Conservation (phyloP, 1,140 invertebrate genomes). For the Drosophila ironensis region DNA sequence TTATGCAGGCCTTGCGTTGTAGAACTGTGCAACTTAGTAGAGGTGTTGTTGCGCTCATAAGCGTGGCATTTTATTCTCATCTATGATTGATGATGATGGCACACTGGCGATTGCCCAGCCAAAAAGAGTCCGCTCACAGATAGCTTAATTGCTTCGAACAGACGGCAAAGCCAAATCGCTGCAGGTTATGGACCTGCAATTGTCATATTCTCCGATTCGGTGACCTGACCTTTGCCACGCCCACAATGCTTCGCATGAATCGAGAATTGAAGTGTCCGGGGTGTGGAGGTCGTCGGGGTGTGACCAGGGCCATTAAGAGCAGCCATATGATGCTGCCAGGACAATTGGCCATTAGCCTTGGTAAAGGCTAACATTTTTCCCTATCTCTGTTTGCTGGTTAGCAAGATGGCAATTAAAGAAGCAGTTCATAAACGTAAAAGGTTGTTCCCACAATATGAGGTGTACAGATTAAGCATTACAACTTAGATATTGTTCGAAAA, state of each 20-base stretch:
- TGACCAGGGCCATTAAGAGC: conserved; percentile 28
- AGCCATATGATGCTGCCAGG: conserved; percentile 37
- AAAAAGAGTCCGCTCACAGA: conserved; percentile 24
- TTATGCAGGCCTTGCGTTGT: conserved; percentile 43
- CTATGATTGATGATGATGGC: conserved; percentile 67
- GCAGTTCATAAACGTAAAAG: background rate
- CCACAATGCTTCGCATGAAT: background rate
- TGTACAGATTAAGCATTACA: conserved; percentile 6
- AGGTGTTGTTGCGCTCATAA: conserved; percentile 55
- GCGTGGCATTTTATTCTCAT: conserved; percentile 46
- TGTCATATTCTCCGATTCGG: conserved; percentile 31
- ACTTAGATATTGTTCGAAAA: background rate
- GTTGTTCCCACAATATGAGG: conserved; percentile 2
- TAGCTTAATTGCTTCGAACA: conserved; percentile 41
- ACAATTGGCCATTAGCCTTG: conserved; percentile 43
- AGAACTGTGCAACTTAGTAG: background rate
- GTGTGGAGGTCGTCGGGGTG: too few species aligned
- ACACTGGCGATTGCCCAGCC: conserved; percentile 17
- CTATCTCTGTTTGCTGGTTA: conserved; percentile 24
- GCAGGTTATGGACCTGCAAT: conserved; percentile 26
- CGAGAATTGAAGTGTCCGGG: conserved; percentile 57
- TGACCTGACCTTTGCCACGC: conserved; percentile 18
- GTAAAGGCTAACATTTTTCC: too few species aligned
- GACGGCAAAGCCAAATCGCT: conserved; percentile 25
- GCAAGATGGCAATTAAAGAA: conserved; percentile 48